These are phyloP conservation scores for Hofmannophila pseudospretella DNA, from an alignment of 2,888 invertebrate species.

Conservation along the genomic window DNA sequence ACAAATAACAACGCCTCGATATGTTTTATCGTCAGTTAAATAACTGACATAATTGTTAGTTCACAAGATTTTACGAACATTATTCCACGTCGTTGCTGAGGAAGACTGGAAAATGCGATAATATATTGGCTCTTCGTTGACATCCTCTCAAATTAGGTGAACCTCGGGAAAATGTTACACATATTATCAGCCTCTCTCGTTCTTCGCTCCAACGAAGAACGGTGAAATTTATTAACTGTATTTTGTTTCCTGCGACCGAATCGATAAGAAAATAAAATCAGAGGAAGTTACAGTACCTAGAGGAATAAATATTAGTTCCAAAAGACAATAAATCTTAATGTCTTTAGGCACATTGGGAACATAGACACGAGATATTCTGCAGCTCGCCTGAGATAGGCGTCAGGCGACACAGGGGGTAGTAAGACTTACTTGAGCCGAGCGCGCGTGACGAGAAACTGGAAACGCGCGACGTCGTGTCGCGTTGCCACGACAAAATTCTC, in stretches of 20 bases:
- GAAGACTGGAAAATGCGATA: slow-evolving; percentile 14
- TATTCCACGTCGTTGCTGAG: slow-evolving; percentile 13
- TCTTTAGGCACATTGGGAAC: background rate
- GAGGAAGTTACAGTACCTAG: no score
- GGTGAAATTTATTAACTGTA: background rate
- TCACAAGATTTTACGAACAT: slow-evolving; percentile 16
- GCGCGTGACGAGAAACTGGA: slow-evolving; percentile 75
- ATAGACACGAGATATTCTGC: slow-evolving; percentile 16
- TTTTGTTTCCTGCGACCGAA: no score
- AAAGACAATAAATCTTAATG: slow-evolving; percentile 3
- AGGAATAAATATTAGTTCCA: slow-evolving; percentile 2
- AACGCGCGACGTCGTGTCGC: slow-evolving; percentile 58
- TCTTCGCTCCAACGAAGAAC: background rate
- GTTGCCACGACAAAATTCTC: slow-evolving; percentile 51
- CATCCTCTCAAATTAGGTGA: slow-evolving; percentile 13
- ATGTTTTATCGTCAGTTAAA: slow-evolving; percentile 9
- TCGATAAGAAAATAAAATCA: no score
- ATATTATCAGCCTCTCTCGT: slow-evolving; percentile 3
- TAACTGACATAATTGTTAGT: slow-evolving; percentile 17
- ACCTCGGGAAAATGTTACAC: slow-evolving; percentile 7
- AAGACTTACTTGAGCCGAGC: slow-evolving; percentile 68
- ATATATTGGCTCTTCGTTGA: slow-evolving; percentile 14
- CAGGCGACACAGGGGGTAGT: slow-evolving; percentile 50
- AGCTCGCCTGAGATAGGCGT: slow-evolving; percentile 55
- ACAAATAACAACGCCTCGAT: slow-evolving; percentile 16